Base-by-base conservation (phyloP, 2,888 invertebrate genomes). In the Tachina lurida region DNA sequence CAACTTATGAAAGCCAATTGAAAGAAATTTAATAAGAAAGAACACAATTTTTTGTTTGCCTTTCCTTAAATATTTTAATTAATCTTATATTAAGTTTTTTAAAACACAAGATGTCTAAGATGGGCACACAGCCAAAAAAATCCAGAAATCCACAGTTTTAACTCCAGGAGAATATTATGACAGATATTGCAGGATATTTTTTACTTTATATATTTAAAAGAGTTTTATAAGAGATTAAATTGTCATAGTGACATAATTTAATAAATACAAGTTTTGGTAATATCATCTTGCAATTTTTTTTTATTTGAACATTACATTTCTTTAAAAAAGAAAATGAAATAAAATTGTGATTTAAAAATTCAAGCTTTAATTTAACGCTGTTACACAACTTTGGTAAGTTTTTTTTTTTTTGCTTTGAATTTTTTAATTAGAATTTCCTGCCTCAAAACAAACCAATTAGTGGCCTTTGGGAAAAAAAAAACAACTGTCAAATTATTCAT, bases 391-490 rank as follows among this genome's bases (percentile, higher is more conserved):
- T 31, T 31, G 31, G 7, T 63, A 0, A 19, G 47, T 45, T 49
- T 63, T 65, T 71, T 58, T n/a, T 43, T 47, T 54, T 49, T 12
- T 60, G 1, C n/a, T 31, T 22, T 13, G 56, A 67, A 68, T 56
- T 81, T 80, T 73, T 77, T 82, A 86, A 86, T 82, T 75, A 65
- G 70, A 75, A 22, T 60, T 65, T 75, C 54, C 60, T 71, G 78
- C 52, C 82, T 77, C 85, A 86, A 62, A 82, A 77, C 58, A 86
- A 86, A 86, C 70, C 78, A 86, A 86, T 86, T 86, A 85, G 85
- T 67, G 60, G 31, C 43, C 60, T 43, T 12, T 12, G 4, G 31
- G 31, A 71, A 68, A 31, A 71, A 68, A 31, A 0, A 31, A 75
- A 58, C 43, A 62, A 67, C 82, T 85, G 75, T 75, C 78, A 85